A percentile compares a stretch with the other conserved stretches of the same genome.
Conservation (phyloP, 2,113 vertebrate genomes). For the Pseudolaguvia tuberculata region DNA sequence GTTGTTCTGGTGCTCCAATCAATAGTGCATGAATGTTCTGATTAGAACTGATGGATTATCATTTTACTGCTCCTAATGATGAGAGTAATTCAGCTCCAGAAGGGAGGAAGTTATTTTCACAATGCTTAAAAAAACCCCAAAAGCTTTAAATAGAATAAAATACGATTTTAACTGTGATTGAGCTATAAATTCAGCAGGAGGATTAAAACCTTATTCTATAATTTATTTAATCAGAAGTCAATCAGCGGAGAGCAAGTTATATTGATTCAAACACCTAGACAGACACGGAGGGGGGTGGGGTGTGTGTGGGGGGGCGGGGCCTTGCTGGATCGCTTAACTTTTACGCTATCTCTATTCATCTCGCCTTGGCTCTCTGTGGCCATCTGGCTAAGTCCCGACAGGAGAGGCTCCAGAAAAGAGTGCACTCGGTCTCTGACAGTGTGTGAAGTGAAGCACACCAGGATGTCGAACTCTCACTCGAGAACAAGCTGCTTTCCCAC, state of each 20-base stretch:
- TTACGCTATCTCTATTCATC: background rate
- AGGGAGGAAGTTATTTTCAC: background rate
- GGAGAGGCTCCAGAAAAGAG: slow-evolving; percentile 10
- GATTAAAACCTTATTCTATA: slow-evolving; percentile 17
- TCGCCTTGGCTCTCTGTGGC: slow-evolving; percentile 22
- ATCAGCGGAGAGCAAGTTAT: slow-evolving; percentile 19
- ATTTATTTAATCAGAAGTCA: background rate
- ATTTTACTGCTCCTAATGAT: slow-evolving; percentile 11
- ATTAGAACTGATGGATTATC: slow-evolving; percentile 7
- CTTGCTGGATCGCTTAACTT: background rate
- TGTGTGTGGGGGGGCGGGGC: too few relatives aligned
- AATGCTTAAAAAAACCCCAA: background rate
- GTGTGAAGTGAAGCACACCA: background rate
- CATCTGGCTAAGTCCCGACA: slow-evolving; percentile 41
- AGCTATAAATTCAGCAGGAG: slow-evolving; percentile 9
- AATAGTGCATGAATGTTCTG: slow-evolving; percentile 2
- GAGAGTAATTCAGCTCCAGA: background rate
- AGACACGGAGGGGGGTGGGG: background rate
- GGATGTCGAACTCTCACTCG: background rate
- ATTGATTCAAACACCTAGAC: slow-evolving; percentile 27
- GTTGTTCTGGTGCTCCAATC: background rate
- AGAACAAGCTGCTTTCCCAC: slow-evolving; percentile 24
- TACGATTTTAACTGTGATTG: background rate
- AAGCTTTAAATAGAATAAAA: background rate
- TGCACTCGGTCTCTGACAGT: slow-evolving; percentile 13